Conservation (phyloP, 1,140 invertebrate genomes). For the Platyscapa corneri region DNA sequence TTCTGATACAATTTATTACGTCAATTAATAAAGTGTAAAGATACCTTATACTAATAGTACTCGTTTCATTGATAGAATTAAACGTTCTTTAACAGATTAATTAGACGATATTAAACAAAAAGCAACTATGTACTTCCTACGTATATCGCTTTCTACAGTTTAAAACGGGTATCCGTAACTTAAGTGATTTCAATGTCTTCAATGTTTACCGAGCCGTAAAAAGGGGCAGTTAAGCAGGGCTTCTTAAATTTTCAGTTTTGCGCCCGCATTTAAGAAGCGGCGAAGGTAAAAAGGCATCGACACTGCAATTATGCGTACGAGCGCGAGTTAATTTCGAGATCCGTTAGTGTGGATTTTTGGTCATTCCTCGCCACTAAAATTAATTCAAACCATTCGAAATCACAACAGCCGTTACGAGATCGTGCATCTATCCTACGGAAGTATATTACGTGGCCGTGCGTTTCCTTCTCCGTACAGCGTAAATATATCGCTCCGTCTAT, state of each 20-base stretch:
- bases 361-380: too few species aligned
- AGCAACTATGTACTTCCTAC: background rate
- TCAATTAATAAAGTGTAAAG: background rate
- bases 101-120: background rate
- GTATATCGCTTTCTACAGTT: constrained; percentile 22
- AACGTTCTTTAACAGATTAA: constrained; percentile 13
- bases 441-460: too few species aligned
- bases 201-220: constrained; percentile 37
- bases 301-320: too few species aligned
- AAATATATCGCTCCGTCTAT: too few species aligned
- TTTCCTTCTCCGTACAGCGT: too few species aligned
- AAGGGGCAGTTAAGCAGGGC: constrained; percentile 24
- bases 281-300: too few species aligned
- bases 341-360: too few species aligned
- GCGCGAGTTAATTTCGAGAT: background rate
- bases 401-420: too few species aligned
- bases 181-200: constrained; percentile 47
- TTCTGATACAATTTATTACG: background rate
- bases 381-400: too few species aligned
- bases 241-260: background rate
- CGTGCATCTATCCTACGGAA: too few species aligned
- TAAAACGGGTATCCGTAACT: background rate
- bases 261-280: too few species aligned
- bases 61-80: background rate
- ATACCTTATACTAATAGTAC: background rate